phyloP scores from a whole-genome alignment of 1,140 invertebrate species.

The Conus betulinus region DNA sequence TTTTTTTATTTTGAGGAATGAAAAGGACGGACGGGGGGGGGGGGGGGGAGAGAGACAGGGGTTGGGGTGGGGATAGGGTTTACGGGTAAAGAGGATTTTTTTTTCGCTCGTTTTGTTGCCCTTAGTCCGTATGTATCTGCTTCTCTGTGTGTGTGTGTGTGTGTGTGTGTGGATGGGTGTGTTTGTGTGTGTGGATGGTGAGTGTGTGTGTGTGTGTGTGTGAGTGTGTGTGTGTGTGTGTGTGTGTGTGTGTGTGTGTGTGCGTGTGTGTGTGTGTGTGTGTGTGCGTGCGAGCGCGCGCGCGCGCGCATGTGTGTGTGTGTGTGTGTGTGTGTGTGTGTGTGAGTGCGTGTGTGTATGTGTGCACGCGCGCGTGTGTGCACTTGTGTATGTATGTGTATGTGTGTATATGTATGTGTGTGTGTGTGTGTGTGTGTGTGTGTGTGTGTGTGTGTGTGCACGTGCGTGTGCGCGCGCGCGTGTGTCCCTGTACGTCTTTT shows the following conservation, averaged over 20 bases:
- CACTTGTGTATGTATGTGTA: too few species aligned
- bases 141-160: too few species aligned
- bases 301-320: background rate
- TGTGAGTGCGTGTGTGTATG: background rate
- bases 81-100: background rate
- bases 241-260: constrained; percentile 7
- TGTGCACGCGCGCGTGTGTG: too few species aligned
- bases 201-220: background rate
- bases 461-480: background rate
- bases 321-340: background rate
- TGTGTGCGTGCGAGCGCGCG: background rate
- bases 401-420: too few species aligned
- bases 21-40: too few species aligned
- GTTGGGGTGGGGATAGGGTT: too few species aligned
- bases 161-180: too few species aligned
- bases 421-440: background rate
- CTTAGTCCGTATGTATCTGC: too few species aligned
- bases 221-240: background rate
- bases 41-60: background rate
- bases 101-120: too few species aligned
- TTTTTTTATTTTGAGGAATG: too few species aligned
- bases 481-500: background rate
- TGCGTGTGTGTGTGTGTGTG: constrained; percentile 12
- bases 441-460: background rate
- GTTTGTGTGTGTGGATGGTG: too few species aligned